Conservation (phyloP, 2,797 vertebrate species). For the Silurus aristotelis region DNA sequence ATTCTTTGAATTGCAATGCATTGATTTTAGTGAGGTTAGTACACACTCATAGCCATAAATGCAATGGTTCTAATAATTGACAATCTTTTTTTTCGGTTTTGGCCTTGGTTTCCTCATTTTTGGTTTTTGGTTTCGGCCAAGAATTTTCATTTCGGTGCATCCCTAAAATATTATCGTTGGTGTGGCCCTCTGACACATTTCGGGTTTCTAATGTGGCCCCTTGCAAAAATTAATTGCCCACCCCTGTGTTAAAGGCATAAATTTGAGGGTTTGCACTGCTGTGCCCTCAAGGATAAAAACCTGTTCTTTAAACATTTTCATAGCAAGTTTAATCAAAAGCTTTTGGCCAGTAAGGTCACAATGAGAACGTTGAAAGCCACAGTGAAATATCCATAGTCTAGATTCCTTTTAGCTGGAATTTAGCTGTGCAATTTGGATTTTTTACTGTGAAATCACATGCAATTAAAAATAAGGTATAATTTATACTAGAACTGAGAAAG, state of each 20-base stretch:
- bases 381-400: conserved; percentile 2
- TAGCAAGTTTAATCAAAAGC: conserved; percentile 12
- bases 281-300: neutral
- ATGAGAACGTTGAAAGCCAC: neutral
- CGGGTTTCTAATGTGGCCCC: too few species aligned
- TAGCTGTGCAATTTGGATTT: neutral
- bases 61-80: too few species aligned
- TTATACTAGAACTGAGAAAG: neutral
- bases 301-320: conserved; percentile 7
- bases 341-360: conserved; percentile 1
- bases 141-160: too few species aligned
- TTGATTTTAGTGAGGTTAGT: too few species aligned
- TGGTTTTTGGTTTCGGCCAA: too few species aligned
- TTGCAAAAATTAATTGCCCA: too few species aligned
- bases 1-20: too few species aligned
- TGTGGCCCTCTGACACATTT: too few species aligned
- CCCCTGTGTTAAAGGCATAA: neutral
- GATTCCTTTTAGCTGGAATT: neutral
- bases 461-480: neutral
- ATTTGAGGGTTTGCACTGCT: neutral
- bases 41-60: too few species aligned
- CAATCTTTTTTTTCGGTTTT: too few species aligned
- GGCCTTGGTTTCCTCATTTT: too few species aligned
- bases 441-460: neutral
- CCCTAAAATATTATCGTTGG: too few species aligned